Base-by-base conservation (phyloP, 2,888 invertebrate genomes). In the Pyrrhosoma nymphula region DNA sequence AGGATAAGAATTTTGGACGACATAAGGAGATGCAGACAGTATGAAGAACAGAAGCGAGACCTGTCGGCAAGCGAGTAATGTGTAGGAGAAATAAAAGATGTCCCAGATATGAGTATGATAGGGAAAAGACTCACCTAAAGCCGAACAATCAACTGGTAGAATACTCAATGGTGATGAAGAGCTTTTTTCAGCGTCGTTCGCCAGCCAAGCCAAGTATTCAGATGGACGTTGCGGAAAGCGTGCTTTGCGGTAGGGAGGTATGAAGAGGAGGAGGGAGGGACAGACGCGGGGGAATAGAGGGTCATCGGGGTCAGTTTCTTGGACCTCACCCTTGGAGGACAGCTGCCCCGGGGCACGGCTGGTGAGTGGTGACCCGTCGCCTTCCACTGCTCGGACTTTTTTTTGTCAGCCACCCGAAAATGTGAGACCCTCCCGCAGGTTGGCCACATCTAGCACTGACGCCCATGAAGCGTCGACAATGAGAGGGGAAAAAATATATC, bases 381-480 rank as follows among this genome's bases (percentile, higher is more conserved):
- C 82, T 82, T 82, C 35, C 82, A 82, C 82, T 0, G 82, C 35
- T 82, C 82, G n/a, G 82, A 69, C n/a, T 69, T 35, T 82, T 82
- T 82, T n/a, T n/a, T 10, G 23, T 8, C 2, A 8, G 2, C 82
- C 35, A 35, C 30, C 82, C 82, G 35, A 35, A 82, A 82, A 82
- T 35, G 35, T n/a, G 35, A 3, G 82, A 14, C 82, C 30, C 30
- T 35, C 82, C 69, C 23, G 8, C 10, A 26, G 26, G 69, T 69
- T n/a, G 82, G 35, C 82, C 30, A 35, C 4, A 10, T 8, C 69
- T 18, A 14, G 18, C 16, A 2, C 60, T 60, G 60, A 60, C 60
- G 20, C 60, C 60, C 60, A 16, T 20, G 60, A 60, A 60, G 35
- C 82, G 82, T 47, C 47, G 47, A 47, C 47, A 47, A 47, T 47